Evolutionary conservation across 2,888 invertebrate genomes (phyloP), one percentile per base, ranked within the genome.

Genomic region (Nemurella pictetii): DNA sequence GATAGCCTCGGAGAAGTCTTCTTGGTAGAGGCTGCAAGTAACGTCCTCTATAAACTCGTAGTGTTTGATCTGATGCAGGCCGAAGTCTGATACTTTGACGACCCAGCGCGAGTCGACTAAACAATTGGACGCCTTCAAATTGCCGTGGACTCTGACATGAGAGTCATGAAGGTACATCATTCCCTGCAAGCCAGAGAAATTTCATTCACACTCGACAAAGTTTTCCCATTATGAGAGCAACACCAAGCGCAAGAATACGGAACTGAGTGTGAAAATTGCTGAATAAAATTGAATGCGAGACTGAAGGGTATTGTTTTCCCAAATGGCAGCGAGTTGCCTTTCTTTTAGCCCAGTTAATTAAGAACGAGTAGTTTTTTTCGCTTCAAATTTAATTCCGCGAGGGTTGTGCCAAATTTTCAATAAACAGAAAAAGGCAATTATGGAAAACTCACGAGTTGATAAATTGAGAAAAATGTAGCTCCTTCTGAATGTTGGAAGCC

Each of bases 91-190:
- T 35, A 98, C 92, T 90, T 99, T 97, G 82, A 98, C 95, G 85
- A 98, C 97, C 98, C 98, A 98, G 35, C 98, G 94, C 30, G 97
- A 97, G 91, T 98, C 98, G 85, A 98, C 96, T 85, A 98, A 92
- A 90, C 98, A 98, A 91, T 98, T 98, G 75, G 96, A 96, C 0
- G 97, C 95, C 88, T 96, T 95, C 85, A 98, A 91, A 84, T 96
- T 95, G 0, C 98, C 98, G 90, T 98, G 98, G 89, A 94, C 96
- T 87, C 95, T 94, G 75, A 97, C 93, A 73, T 96, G 95, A 0
- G 96, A 96, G 88, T 97, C 97, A 91, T 97, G 97, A 86, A 97
- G 93, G 91, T 96, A 97, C 88, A 96, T 95, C 94, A 97, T 96
- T 27, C 97, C 97, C 97, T 97, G 90, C 32, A 89, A 12, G 55